phyloP scores from a whole-genome alignment of 2,113 vertebrate species.

The Thermophis baileyi region DNA sequence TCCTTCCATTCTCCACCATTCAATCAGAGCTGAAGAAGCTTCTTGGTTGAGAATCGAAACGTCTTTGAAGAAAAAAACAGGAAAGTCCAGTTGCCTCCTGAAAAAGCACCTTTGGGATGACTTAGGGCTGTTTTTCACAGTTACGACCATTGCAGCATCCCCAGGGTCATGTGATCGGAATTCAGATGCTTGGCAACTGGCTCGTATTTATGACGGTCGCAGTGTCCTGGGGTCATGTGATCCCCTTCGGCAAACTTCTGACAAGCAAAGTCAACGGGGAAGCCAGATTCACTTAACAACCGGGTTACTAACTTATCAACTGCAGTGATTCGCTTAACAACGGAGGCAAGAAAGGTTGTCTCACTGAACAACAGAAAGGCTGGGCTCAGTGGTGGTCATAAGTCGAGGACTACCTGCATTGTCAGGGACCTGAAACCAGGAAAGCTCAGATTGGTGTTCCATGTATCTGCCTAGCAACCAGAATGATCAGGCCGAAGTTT shows the following conservation, averaged over 20 bases:
- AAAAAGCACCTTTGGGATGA: too few species aligned
- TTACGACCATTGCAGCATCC: not conserved
- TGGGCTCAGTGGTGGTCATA: not conserved
- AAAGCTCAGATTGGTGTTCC: slow-evolving; percentile 37
- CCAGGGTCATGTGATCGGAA: not conserved
- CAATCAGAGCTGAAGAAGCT: too few species aligned
- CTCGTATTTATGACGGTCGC: too few species aligned
- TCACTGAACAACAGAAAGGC: not conserved
- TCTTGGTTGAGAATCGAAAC: too few species aligned
- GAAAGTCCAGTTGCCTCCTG: too few species aligned
- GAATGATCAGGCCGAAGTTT: slow-evolving; percentile 59
- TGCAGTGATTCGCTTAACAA: not conserved
- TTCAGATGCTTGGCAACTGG: not conserved
- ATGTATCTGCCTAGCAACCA: slow-evolving; percentile 60
- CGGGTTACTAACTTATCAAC: not conserved
- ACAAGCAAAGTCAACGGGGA: too few species aligned
- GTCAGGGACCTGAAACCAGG: slow-evolving; percentile 47
- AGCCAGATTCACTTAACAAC: not conserved
- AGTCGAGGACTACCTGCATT: slow-evolving; percentile 10
- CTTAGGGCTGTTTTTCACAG: not conserved
- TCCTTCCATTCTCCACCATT: too few species aligned
- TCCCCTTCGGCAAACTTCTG: too few species aligned
- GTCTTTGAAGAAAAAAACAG: too few species aligned
- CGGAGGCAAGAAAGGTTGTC: not conserved
- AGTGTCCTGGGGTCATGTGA: too few species aligned